phyloP scores from a whole-genome alignment of 2,888 invertebrate species.

The Brenthis hecate region DNA sequence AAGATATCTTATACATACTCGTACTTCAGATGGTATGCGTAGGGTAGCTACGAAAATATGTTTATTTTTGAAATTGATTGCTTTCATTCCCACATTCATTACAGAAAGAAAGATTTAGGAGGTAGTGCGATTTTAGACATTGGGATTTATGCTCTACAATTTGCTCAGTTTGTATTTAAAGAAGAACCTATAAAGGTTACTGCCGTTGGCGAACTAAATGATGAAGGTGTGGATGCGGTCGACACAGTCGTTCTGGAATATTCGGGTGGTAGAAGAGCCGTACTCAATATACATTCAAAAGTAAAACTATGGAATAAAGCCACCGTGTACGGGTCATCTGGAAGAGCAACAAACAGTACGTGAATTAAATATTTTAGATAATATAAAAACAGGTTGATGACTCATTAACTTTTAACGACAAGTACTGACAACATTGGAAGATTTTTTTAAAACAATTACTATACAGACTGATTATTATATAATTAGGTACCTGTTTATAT shows the following conservation, averaged over 20 bases:
- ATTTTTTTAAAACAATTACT: no score
- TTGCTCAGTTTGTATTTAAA: constrained; percentile 86
- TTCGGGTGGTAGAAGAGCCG: constrained; percentile 83
- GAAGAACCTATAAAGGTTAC: constrained; percentile 86
- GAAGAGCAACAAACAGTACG: constrained; percentile 81
- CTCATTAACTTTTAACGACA: no score
- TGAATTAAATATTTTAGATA: background rate
- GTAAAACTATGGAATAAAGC: constrained; percentile 83
- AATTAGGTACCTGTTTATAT: no score
- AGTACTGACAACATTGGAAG: no score
- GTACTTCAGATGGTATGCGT: no score
- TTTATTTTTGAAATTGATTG: no score
- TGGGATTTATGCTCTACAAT: constrained; percentile 89
- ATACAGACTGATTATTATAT: no score
- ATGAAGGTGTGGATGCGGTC: constrained; percentile 86
- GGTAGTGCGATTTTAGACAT: constrained; percentile 90
- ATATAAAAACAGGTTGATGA: no score
- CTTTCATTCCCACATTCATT: background rate
- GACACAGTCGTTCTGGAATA: constrained; percentile 85
- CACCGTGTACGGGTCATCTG: constrained; percentile 85
- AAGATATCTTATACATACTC: no score
- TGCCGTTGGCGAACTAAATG: constrained; percentile 86
- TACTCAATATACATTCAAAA: constrained; percentile 77
- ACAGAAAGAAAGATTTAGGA: constrained; percentile 86
- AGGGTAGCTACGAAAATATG: no score